These are phyloP conservation scores for Takifugu flavidus DNA, from an alignment of 2,113 vertebrate species.

Conservation along the genomic window DNA sequence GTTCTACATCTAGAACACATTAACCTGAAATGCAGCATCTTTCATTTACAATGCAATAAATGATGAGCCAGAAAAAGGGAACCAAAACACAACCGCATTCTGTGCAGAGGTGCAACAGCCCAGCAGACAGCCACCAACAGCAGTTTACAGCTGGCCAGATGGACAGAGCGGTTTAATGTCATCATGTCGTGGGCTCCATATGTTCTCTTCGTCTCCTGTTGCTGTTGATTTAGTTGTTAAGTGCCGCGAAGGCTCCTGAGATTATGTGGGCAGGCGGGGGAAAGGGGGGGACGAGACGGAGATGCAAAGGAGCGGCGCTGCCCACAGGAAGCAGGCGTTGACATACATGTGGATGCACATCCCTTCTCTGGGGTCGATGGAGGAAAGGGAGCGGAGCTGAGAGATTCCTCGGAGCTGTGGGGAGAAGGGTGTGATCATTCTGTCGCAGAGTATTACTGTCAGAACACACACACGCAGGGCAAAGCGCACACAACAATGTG, in stretches of 20 bases:
- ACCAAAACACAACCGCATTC: conserved; percentile 13
- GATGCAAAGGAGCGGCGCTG: conserved; percentile 41
- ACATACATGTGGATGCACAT: conserved; percentile 61
- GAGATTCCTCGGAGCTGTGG: conserved; percentile 51
- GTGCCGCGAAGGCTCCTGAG: conserved; percentile 11
- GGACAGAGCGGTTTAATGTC: conserved; percentile 26
- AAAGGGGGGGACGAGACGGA: neutral
- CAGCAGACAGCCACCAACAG: conserved; percentile 9
- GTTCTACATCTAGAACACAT: no score
- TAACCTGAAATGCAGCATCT: neutral
- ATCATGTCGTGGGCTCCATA: conserved; percentile 29
- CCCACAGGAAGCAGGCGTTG: conserved; percentile 59
- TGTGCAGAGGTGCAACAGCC: neutral
- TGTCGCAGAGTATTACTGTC: conserved; percentile 61
- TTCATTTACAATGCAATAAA: conserved; percentile 11
- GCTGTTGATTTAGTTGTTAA: conserved; percentile 28
- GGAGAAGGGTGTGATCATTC: conserved; percentile 68
- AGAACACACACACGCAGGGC: conserved; percentile 21
- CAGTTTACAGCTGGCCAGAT: conserved; percentile 22
- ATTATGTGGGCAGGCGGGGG: conserved; percentile 11
- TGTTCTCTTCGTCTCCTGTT: conserved; percentile 16
- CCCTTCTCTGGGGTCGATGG: conserved; percentile 44
- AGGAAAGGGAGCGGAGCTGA: conserved; percentile 30
- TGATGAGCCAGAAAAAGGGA: conserved; percentile 16
- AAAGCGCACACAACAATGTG: neutral